Conservation (phyloP, 1,140 invertebrate species). For the Pinna nobilis region DNA sequence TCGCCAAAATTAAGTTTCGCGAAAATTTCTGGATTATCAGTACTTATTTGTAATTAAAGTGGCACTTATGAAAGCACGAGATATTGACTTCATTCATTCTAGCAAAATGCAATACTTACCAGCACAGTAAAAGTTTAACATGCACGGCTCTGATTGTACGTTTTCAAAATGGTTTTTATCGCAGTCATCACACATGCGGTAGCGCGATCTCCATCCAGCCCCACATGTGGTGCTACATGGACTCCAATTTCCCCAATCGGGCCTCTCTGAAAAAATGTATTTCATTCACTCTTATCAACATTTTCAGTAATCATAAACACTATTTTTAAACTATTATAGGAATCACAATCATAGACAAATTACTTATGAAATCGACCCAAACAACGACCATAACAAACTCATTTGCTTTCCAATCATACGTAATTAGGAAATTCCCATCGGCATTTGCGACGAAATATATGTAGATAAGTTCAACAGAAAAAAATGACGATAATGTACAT, state of each 20-base stretch:
- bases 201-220: conserved; percentile 65
- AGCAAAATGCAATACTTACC: conserved; percentile 53
- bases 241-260: conserved; percentile 68
- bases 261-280: conserved; percentile 32
- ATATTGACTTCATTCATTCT: too few species aligned
- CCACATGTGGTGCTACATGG: conserved; percentile 67
- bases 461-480: too few species aligned
- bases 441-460: too few species aligned
- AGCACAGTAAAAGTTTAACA: conserved; percentile 65
- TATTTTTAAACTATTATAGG: neutral
- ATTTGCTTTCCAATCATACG: too few species aligned
- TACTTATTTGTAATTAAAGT: too few species aligned
- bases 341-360: neutral
- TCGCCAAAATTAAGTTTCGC: too few species aligned
- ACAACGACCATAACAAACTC: too few species aligned
- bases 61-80: too few species aligned
- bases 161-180: conserved; percentile 60
- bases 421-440: too few species aligned
- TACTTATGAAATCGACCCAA: too few species aligned
- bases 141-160: conserved; percentile 58
- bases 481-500: too few species aligned
- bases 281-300: conserved; percentile 7
- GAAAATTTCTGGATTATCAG: too few species aligned
- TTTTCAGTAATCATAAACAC: neutral
- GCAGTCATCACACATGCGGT: conserved; percentile 62